phyloP scores from a whole-genome alignment of 2,888 invertebrate species.

The Lochmaea capreae region DNA sequence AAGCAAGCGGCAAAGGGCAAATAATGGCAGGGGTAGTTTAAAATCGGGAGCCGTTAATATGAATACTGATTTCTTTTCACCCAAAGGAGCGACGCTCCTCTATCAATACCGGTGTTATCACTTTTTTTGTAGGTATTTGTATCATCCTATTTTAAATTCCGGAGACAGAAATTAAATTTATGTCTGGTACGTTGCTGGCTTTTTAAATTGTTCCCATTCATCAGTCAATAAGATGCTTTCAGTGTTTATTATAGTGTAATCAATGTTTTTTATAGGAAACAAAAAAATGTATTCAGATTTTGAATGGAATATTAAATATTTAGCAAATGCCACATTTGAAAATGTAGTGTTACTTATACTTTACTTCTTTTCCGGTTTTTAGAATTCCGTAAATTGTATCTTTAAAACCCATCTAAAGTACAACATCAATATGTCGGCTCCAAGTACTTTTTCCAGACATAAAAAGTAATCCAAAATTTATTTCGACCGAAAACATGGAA shows the following conservation, averaged over 20 bases:
- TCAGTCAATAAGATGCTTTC: constrained; percentile 21
- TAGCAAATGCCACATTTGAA: too few species aligned
- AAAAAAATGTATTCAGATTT: background rate
- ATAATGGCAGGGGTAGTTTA: constrained; percentile 49
- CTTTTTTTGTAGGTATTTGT: constrained; percentile 53
- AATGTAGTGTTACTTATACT: too few species aligned
- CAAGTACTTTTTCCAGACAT: too few species aligned
- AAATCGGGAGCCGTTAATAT: constrained; percentile 63
- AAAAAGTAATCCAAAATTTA: too few species aligned
- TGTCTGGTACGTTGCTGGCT: constrained; percentile 46
- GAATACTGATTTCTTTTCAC: constrained; percentile 57
- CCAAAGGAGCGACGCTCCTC: constrained; percentile 49
- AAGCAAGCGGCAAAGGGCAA: constrained; percentile 46
- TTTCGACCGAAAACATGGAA: too few species aligned
- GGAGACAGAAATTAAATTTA: constrained; percentile 52
- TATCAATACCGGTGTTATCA: constrained; percentile 59
- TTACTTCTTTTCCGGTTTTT: too few species aligned
- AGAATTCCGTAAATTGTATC: too few species aligned
- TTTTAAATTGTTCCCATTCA: constrained; percentile 42
- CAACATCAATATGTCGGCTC: too few species aligned
- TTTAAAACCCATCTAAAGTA: too few species aligned
- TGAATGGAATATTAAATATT: too few species aligned
- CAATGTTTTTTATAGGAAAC: background rate
- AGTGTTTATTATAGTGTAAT: background rate
- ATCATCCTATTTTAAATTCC: constrained; percentile 49